Evolutionary conservation across 2,113 vertebrate species (phyloP).

Genomic region (Heterotilapia buettikoferi): DNA sequence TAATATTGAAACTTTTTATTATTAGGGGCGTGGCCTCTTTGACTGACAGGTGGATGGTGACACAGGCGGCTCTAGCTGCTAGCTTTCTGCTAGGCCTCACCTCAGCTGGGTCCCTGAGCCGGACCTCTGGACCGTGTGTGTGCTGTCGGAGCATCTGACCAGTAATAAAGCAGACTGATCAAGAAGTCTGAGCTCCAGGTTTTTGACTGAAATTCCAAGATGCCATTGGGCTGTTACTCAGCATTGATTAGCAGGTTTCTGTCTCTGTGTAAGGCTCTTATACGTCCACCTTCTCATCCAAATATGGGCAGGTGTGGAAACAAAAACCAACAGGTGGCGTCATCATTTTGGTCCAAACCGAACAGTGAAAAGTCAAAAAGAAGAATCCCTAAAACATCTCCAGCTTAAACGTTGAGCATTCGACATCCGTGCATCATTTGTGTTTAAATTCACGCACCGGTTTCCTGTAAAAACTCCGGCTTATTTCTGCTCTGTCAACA

Average conservation of each 20-base stretch:
- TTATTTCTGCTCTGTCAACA: not conserved
- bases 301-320: not conserved
- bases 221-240: not conserved
- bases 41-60: not conserved
- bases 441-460: not conserved
- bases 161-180: not conserved
- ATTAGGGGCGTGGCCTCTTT: not conserved
- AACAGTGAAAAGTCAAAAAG: not conserved
- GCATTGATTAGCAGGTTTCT: not conserved
- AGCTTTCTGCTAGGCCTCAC: not conserved
- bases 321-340: not conserved
- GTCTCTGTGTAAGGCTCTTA: not conserved
- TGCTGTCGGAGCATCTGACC: not conserved
- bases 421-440: fast-evolving
- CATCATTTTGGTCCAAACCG: not conserved
- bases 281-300: not conserved
- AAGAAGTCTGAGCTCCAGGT: not conserved
- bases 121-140: not conserved
- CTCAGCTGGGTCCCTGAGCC: not conserved
- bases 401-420: not conserved
- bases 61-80: not conserved
- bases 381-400: not conserved
- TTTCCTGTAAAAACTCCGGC: not conserved
- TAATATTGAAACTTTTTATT: not conserved
- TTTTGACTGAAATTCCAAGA: not conserved